Base-by-base conservation (phyloP, 2,888 invertebrate species). In the Sesia apiformis region DNA sequence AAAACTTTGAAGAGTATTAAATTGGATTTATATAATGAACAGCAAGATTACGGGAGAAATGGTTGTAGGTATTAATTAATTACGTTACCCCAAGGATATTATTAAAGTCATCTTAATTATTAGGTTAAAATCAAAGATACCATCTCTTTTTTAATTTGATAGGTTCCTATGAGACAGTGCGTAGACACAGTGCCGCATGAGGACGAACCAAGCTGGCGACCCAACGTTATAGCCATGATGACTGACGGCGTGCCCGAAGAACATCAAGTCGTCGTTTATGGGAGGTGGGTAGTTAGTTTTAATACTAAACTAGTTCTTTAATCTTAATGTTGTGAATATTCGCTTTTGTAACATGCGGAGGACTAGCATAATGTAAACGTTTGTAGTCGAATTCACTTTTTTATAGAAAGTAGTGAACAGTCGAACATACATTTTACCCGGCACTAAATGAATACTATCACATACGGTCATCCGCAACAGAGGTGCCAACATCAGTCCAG, bases 171-270 rank as follows among this genome's bases (percentile, higher is more conserved):
- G 5, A 69, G 80, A 65, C 49, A 69, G 8, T 69, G 67, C 57
- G 49, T 76, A 56, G 72, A 74, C 39, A 64, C 66, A 23, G 60
- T 65, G n/a, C 62, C 70, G 42, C 77, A 89, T 86, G 62, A 62
- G 4, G 65, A 60, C 2, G 83, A 85, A 56, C 80, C 83, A 0
- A 65, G 43, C 23, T 88, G 88, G 87, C 67, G 62, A 5, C 72
- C 80, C 1, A 91, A 77, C 66, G 91, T 67, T 81, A 93, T 59
- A 72, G 87, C 84, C 3, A 62, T 69, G 4, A 58, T 90, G 60
- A 63, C 89, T 63, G 78, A 81, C 38, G 87, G 91, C 8, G 83
- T 92, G 52, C 84, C 87, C 3, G 86, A 89, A 58, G 91, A 90
- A 55, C 72, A 84, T 58, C 85, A 92, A 67, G 67, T 91, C 53